phyloP scores from a whole-genome alignment of 2,797 vertebrate genomes.

The Carcharodon carcharias region DNA sequence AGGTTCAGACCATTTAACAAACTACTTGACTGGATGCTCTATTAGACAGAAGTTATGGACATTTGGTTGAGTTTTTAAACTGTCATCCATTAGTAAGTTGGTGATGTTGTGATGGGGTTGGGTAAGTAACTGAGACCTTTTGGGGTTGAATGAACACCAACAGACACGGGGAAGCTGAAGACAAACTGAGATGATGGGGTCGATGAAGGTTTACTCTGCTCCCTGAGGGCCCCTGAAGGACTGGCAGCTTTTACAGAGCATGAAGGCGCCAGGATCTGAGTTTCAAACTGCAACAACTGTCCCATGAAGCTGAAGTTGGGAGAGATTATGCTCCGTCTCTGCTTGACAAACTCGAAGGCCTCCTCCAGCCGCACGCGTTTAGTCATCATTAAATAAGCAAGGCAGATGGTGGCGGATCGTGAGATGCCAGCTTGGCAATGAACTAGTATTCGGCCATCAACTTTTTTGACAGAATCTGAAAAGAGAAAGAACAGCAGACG shows the following conservation, averaged over 20 bases:
- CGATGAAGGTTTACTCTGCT: constrained; percentile 58
- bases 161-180: constrained; percentile 69
- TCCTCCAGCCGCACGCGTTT: constrained; percentile 68
- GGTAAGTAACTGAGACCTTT: constrained; percentile 58
- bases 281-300: constrained; percentile 72
- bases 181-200: constrained; percentile 66
- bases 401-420: constrained; percentile 72
- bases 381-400: constrained; percentile 74
- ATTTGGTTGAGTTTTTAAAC: not conserved
- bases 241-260: constrained; percentile 60
- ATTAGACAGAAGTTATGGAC: not conserved
- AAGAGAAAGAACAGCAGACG: not conserved
- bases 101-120: constrained; percentile 66
- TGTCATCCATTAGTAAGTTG: constrained; percentile 60
- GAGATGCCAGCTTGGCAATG: constrained; percentile 75
- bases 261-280: constrained; percentile 68
- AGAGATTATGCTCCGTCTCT: constrained; percentile 72
- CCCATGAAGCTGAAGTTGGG: constrained; percentile 79
- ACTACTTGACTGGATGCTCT: constrained; percentile 44
- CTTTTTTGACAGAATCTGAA: constrained; percentile 65
- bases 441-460: constrained; percentile 65
- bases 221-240: constrained; percentile 44
- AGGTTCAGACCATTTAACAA: constrained; percentile 12
- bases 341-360: constrained; percentile 69
- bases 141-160: constrained; percentile 55